Base-by-base conservation (phyloP, 2,113 vertebrate genomes). In the Nycticorax nycticorax region DNA sequence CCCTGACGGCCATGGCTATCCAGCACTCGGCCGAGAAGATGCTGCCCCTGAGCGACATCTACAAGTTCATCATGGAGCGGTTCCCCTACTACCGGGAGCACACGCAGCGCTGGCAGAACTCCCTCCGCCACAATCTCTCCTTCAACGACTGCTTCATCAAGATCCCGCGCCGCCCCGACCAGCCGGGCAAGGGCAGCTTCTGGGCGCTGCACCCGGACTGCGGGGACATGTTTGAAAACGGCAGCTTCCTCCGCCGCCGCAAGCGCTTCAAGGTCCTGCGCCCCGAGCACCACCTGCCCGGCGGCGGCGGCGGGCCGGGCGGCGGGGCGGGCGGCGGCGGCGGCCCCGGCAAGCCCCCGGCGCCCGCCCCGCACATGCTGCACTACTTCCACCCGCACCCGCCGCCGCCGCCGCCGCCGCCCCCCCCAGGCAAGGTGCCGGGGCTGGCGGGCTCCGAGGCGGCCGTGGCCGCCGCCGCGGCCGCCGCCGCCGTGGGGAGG, bases 41-140 rank as follows among this genome's bases (percentile, higher is more conserved):
- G 99, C 98, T 99, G 88, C 99, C 99, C 37, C 98, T 99, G 59
- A 99, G 99, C 97, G 99, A 99, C 98, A 99, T 99, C 96, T 99
- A 99, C 98, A 99, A 99, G 98, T 99, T 99, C 98, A 99, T 99
- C 98, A 99, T 99, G 99, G 99, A 99, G 96, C 98, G 99, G 78
- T 99, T 99, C 97, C 99, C 99, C 6, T 99, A 99, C 97, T 99
- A 99, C 97, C 98, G 99, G 81, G 99, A 99, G 98, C 99, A 99
- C 98, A 99, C 99, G 6, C 99, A 99, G 97, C 98, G 99, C 94
- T 99, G 99, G 99, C 99, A 99, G 94, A 99, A 99, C 98, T 99
- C 99, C 27, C 98, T 99, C 75, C 98, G 99, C 48, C 99, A 99
- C 98, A 99, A 99, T 94, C 98, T 99, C 41, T 99, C 99, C 59